phyloP scores from a whole-genome alignment of 2,888 invertebrate genomes.

The Conomelus anceps region DNA sequence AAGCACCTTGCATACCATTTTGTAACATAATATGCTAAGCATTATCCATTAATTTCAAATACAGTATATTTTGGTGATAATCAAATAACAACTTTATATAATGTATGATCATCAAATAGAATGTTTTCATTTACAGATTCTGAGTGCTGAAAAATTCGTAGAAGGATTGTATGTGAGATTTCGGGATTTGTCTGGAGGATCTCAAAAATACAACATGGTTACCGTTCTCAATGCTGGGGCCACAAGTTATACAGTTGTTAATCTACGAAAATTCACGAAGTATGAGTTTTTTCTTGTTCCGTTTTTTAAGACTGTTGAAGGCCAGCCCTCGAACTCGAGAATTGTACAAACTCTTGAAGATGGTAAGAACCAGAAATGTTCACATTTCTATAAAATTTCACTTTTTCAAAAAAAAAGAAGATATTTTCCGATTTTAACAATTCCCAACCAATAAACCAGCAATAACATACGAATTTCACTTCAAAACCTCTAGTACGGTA shows the following conservation, averaged over 20 bases:
- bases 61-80: too few relatives aligned
- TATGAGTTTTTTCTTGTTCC: slow-evolving; percentile 90
- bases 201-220: slow-evolving; percentile 56
- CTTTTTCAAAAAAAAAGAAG: not conserved
- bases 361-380: slow-evolving; percentile 26
- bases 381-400: not conserved
- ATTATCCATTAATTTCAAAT: too few relatives aligned
- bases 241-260: slow-evolving; percentile 66
- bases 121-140: slow-evolving; percentile 40
- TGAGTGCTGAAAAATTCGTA: slow-evolving; percentile 49
- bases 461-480: not conserved
- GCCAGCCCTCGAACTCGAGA: slow-evolving; percentile 86
- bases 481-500: too few relatives aligned
- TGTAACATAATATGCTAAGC: too few relatives aligned
- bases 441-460: not conserved
- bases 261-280: slow-evolving; percentile 74
- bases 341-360: slow-evolving; percentile 50
- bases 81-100: too few relatives aligned
- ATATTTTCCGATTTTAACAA: not conserved
- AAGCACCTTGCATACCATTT: too few relatives aligned
- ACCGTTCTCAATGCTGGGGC: slow-evolving; percentile 63
- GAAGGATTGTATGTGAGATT: slow-evolving; percentile 66
- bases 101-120: not conserved
- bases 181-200: slow-evolving; percentile 53
- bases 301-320: slow-evolving; percentile 78